A percentile compares a stretch with the other conserved stretches of the same genome.
Evolutionary conservation across 2,797 vertebrate species (phyloP).

Genomic region (Anniella stebbinsi): DNA sequence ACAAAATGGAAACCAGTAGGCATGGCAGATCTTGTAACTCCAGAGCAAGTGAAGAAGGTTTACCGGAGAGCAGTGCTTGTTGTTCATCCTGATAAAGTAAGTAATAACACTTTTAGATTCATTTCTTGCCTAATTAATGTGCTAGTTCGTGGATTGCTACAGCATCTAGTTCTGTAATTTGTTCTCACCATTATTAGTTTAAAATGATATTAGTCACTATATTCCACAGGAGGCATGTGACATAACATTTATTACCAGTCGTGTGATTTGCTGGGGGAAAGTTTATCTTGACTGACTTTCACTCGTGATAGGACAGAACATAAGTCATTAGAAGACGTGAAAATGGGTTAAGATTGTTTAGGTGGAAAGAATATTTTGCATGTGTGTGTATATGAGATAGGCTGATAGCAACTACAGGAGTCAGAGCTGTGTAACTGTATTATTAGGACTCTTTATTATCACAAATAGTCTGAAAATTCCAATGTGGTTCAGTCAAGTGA

Average conservation of each 20-base stretch:
- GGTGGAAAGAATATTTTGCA: too few relatives aligned
- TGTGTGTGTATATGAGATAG: neutral
- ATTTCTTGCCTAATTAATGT: neutral
- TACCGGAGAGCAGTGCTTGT: constrained; percentile 96
- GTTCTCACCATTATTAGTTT: neutral
- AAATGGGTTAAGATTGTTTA: neutral
- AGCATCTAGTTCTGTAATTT: neutral
- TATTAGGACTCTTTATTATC: neutral
- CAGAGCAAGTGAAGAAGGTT: constrained; percentile 98
- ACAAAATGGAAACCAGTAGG: constrained; percentile 94
- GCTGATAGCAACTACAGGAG: neutral
- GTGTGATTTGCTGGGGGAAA: neutral
- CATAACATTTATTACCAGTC: neutral
- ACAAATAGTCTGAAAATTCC: neutral
- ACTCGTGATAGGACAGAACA: neutral
- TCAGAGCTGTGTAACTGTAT: neutral
- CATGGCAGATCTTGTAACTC: constrained; percentile 98
- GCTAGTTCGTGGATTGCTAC: neutral
- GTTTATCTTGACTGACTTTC: neutral
- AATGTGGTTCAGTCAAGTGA: neutral
- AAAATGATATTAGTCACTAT: neutral
- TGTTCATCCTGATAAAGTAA: constrained; percentile 98
- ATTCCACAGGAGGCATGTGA: neutral
- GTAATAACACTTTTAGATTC: constrained; percentile 50
- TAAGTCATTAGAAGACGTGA: neutral